Percentiles rank a stretch among this genome's conserved stretches.
Evolutionary conservation across 2,888 invertebrate species (phyloP).

Genomic region (Melinaea marsaeus): DNA sequence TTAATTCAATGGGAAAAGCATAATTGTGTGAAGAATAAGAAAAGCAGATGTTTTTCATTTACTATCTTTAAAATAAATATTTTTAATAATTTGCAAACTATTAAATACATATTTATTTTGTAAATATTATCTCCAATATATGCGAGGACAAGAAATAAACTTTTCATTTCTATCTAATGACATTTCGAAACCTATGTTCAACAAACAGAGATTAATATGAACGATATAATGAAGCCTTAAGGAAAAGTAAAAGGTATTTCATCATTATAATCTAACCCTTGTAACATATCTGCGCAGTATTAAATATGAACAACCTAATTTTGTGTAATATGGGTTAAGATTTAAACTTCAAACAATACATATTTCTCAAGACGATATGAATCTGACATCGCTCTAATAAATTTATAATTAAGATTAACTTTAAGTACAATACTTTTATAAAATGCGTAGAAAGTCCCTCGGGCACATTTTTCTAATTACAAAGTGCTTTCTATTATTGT

Average conservation of each 20-base stretch:
- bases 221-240: no score
- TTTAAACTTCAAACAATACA: neutral
- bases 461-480: slow-evolving; percentile 27
- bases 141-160: no score
- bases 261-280: slow-evolving; percentile 8
- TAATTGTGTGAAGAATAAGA: slow-evolving; percentile 18
- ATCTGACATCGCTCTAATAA: neutral
- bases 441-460: slow-evolving; percentile 20
- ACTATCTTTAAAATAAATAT: no score
- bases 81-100: neutral
- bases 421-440: slow-evolving; percentile 17
- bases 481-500: slow-evolving; percentile 17
- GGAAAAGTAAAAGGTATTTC: neutral
- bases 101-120: no score
- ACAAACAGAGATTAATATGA: neutral
- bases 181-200: neutral
- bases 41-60: slow-evolving; percentile 5
- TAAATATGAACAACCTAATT: slow-evolving; percentile 56
- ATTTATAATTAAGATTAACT: slow-evolving; percentile 11
- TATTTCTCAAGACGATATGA: no score
- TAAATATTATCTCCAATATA: no score
- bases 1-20: slow-evolving; percentile 13
- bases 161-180: no score
- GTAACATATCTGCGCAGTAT: slow-evolving; percentile 34
- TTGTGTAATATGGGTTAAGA: slow-evolving; percentile 41